Conservation (phyloP, 2,888 invertebrate species). For the Drosophila peninsularis region DNA sequence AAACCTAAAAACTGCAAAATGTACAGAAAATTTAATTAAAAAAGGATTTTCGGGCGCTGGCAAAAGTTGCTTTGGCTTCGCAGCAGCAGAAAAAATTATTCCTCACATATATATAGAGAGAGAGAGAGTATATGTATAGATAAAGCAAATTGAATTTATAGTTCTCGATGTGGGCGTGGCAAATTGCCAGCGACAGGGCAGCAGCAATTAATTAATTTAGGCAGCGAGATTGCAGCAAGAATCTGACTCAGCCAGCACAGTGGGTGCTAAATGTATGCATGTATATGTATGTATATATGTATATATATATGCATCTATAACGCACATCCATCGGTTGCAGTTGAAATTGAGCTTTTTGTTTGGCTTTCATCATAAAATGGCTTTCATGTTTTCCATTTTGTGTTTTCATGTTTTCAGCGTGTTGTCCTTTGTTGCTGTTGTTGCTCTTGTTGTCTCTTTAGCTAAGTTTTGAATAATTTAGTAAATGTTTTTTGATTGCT, state of each 20-base stretch:
- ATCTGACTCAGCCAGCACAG: neutral
- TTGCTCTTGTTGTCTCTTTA: slow-evolving; percentile 10
- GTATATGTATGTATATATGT: neutral
- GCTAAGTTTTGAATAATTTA: slow-evolving; percentile 37
- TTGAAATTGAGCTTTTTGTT: slow-evolving; percentile 31
- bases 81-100: slow-evolving; percentile 20
- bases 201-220: slow-evolving; percentile 71
- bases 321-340: slow-evolving; percentile 12
- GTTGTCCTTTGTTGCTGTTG: slow-evolving; percentile 15
- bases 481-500: slow-evolving; percentile 40
- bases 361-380: slow-evolving; percentile 46
- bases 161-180: slow-evolving; percentile 61
- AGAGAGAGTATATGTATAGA: slow-evolving; percentile 1
- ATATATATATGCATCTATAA: neutral
- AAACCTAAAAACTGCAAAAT: slow-evolving; percentile 78
- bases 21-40: slow-evolving; percentile 78
- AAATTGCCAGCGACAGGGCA: slow-evolving; percentile 62
- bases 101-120: slow-evolving; percentile 23
- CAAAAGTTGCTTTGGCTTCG: slow-evolving; percentile 71
- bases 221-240: slow-evolving; percentile 31
- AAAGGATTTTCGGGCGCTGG: slow-evolving; percentile 71
- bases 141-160: slow-evolving; percentile 72
- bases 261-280: neutral
- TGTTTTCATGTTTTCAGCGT: slow-evolving; percentile 27
- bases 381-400: slow-evolving; percentile 40